These are phyloP conservation scores for Stichopus chloronotus DNA, from an alignment of 35 echinoderm and acorn worm species.

Conservation along the genomic window DNA sequence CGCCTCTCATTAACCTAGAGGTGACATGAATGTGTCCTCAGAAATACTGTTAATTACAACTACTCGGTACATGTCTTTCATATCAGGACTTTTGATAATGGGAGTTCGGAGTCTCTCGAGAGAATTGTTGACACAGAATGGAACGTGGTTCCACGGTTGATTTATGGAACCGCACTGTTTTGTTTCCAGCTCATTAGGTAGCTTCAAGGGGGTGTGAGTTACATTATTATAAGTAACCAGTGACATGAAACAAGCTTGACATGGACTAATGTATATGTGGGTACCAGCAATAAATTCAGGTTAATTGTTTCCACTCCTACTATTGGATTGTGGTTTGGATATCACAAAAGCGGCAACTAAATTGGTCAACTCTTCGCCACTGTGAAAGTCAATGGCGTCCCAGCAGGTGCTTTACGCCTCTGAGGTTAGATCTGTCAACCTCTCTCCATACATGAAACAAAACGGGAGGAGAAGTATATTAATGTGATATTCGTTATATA, in stretches of 20 bases:
- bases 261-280: neutral
- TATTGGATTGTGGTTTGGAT: neutral
- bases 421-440: constrained; percentile 25
- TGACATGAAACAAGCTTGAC: neutral
- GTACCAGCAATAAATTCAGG: neutral
- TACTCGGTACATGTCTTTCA: too few species aligned
- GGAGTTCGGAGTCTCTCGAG: too few species aligned
- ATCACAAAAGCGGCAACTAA: neutral
- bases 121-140: too few species aligned
- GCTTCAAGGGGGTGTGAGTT: neutral
- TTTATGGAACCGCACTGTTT: neutral
- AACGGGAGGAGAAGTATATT: neutral
- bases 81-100: too few species aligned
- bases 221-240: neutral
- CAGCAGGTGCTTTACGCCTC: neutral
- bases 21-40: too few species aligned
- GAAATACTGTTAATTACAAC: too few species aligned
- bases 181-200: neutral
- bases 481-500: neutral
- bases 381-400: constrained; percentile 31
- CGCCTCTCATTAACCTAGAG: too few species aligned
- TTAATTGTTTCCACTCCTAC: neutral
- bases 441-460: constrained; percentile 25
- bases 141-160: too few species aligned
- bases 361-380: neutral